Evolutionary conservation across 92 coral and sea anemone genomes (phyloP).

Genomic region (Siderastrea radians): DNA sequence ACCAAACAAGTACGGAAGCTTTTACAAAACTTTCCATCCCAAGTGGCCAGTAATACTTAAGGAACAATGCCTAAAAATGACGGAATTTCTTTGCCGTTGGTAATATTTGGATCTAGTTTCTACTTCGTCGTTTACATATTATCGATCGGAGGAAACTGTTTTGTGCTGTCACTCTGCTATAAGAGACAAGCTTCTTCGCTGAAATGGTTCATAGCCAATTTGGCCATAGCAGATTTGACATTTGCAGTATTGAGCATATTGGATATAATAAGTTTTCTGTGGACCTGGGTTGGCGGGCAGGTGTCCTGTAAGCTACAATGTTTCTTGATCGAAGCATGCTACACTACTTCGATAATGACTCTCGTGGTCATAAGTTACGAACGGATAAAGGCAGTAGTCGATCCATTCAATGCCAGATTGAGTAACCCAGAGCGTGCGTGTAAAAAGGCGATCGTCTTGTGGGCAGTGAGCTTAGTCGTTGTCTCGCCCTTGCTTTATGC

Average conservation of each 20-base stretch:
- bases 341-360: constrained; percentile 48
- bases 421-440: background rate
- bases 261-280: constrained; percentile 14
- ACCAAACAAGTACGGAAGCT: background rate
- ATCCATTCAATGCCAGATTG: constrained; percentile 11
- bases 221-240: constrained; percentile 48
- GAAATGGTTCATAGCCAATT: constrained; percentile 41
- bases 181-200: constrained; percentile 7
- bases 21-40: background rate
- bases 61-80: background rate
- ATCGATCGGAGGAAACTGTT: constrained; percentile 6
- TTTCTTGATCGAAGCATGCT: constrained; percentile 51
- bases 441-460: background rate
- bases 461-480: constrained; percentile 16
- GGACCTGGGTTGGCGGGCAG: constrained; percentile 60
- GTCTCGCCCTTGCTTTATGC: constrained; percentile 59
- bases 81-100: constrained; percentile 6
- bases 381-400: constrained; percentile 30
- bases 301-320: constrained; percentile 49
- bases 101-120: background rate
- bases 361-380: constrained; percentile 42
- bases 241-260: constrained; percentile 39
- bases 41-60: background rate
- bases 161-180: constrained; percentile 28
- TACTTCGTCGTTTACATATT: background rate